Evolutionary conservation across 1,140 invertebrate genomes (phyloP).

Genomic region (Parapsyche elsis): DNA sequence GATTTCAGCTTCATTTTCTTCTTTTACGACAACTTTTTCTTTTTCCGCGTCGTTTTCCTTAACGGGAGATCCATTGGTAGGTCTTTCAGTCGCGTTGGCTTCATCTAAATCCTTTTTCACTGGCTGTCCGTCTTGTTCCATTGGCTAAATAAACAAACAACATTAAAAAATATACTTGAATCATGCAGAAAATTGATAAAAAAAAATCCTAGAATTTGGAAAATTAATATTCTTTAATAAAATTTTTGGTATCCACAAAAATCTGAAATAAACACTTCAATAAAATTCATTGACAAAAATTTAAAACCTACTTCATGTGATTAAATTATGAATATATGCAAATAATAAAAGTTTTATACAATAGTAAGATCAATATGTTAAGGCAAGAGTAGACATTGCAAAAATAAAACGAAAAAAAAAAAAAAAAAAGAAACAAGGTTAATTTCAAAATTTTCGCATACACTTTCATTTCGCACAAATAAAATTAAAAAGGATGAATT

Average conservation of each 20-base stretch:
- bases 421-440: neutral
- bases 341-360: neutral
- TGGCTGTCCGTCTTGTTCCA: conserved; percentile 54
- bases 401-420: too few relatives aligned
- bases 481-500: too few relatives aligned
- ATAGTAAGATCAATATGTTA: conserved; percentile 26
- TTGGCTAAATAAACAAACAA: conserved; percentile 49
- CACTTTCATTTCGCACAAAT: neutral
- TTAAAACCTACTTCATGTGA: neutral
- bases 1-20: conserved; percentile 14
- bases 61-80: conserved; percentile 58
- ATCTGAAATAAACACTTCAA: neutral
- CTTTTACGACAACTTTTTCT: neutral
- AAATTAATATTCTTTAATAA: conserved; percentile 7
- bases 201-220: neutral
- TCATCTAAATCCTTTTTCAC: conserved; percentile 54
- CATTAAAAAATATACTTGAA: conserved; percentile 5
- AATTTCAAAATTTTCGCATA: neutral
- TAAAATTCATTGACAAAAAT: neutral
- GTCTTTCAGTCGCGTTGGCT: conserved; percentile 54
- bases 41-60: conserved; percentile 19
- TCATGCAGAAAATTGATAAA: conserved; percentile 8
- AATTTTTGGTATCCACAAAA: neutral
- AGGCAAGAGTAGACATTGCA: conserved; percentile 11
- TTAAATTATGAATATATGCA: neutral